Conservation (phyloP, 2,113 vertebrate genomes). For the Bucco capensis region DNA sequence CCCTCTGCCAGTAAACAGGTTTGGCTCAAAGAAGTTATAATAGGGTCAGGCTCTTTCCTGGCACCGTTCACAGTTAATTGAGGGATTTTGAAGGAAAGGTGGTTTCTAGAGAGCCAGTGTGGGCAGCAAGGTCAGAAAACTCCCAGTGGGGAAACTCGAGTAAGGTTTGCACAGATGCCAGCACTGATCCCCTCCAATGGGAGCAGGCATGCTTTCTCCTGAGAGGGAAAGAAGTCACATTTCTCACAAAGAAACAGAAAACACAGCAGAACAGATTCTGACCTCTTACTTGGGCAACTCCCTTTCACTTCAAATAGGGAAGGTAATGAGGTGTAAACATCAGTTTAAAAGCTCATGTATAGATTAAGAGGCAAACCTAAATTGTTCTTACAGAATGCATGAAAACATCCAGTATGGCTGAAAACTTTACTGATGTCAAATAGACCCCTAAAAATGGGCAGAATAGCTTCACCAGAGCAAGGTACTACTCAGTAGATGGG, state of each 20-base stretch:
- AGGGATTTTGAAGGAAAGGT: conserved; percentile 8
- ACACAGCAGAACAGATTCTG: neutral
- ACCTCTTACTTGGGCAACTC: neutral
- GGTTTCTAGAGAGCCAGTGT: neutral
- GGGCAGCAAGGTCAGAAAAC: neutral
- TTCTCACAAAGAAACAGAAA: neutral
- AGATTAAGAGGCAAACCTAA: neutral
- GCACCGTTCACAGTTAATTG: neutral
- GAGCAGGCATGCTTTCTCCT: neutral
- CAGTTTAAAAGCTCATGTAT: neutral
- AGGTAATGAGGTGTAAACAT: neutral
- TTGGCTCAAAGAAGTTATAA: neutral
- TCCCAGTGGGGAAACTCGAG: neutral
- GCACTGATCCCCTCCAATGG: fast-evolving
- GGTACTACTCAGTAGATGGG: neutral
- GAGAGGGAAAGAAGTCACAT: neutral
- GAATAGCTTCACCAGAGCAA: neutral
- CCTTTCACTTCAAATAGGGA: neutral
- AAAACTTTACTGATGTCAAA: neutral
- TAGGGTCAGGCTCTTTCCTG: neutral
- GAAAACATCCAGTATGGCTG: neutral
- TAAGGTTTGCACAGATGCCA: neutral
- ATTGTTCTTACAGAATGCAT: neutral
- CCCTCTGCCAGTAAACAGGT: neutral
- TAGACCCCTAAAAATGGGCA: neutral